Base-by-base conservation (phyloP, 2,888 invertebrate genomes). In the Eueremaeus valkanovi region DNA sequence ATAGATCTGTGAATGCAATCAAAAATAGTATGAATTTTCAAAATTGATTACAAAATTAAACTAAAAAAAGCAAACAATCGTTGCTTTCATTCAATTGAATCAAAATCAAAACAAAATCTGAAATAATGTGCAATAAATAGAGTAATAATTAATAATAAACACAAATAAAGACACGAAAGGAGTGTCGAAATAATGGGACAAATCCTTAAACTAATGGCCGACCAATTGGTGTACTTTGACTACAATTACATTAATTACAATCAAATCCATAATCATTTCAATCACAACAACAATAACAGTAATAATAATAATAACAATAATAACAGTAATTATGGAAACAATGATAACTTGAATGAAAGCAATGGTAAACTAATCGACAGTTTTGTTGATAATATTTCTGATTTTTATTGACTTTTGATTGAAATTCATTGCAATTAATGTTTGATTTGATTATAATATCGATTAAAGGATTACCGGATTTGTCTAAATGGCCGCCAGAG, bases 401-500 rank as follows among this genome's bases (percentile, higher is more conserved):
- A n/a, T n/a, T n/a, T n/a, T n/a, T n/a, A n/a, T n/a, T n/a, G 13
- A 42, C 42, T 42, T 42, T 42, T 42, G 8, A 11, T 42, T 42
- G 13, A 42, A 42, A 11, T 42, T 42, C 42, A 42, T 42, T 8
- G 13, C n/a, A n/a, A n/a, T n/a, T n/a, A n/a, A n/a, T n/a, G n/a
- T n/a, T n/a, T n/a, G n/a, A n/a, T n/a, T n/a, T n/a, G n/a, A n/a
- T n/a, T n/a, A n/a, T 36, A 36, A 36, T 36, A 36, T 36, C 11
- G 36, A 18, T 18, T 74, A 73, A 27, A 75, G 68, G 18, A 13
- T n/a, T 84, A 77, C 84, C 83, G 18, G 85, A 86, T 80, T 80
- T 86, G 51, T 80, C 81, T 9, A 79, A 82, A 45, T 80, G 85
- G 16, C 86, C 86, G 33, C 84, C 85, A 55, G 85, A 86, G 79